A percentile compares a stretch with the other conserved stretches of the same genome.
These are phyloP conservation scores for Leucopternis melanops DNA, from an alignment of 2,113 vertebrate genomes.

Conservation along the genomic window DNA sequence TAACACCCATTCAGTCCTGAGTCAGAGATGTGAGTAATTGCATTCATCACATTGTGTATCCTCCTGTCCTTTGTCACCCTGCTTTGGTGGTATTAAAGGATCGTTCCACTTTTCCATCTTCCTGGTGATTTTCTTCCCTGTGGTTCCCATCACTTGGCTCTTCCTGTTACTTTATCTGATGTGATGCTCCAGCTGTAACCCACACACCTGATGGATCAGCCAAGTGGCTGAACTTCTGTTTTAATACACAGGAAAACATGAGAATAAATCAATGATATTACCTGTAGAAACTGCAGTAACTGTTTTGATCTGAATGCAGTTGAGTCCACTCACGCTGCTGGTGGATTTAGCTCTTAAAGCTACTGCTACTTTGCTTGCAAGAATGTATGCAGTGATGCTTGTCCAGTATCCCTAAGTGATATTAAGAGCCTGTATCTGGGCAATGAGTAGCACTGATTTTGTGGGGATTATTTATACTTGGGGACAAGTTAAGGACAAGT, in stretches of 20 bases:
- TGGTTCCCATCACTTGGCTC: background rate
- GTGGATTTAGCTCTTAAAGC: background rate
- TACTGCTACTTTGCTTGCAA: background rate
- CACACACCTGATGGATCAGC: background rate
- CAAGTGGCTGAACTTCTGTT: background rate
- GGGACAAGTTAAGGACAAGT: background rate
- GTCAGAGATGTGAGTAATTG: background rate
- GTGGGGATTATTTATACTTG: background rate
- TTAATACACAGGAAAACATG: background rate
- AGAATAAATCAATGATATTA: background rate
- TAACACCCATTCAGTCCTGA: background rate
- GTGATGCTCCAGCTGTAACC: background rate
- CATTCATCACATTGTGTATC: background rate
- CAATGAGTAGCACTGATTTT: background rate
- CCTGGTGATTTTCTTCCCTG: background rate
- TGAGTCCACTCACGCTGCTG: background rate
- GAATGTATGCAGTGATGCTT: background rate
- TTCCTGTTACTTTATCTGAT: conserved; percentile 6
- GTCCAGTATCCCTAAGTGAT: background rate
- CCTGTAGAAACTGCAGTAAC: background rate
- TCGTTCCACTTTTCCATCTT: background rate
- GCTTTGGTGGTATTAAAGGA: background rate
- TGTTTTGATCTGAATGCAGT: background rate
- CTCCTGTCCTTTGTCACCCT: background rate
- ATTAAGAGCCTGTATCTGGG: background rate